Base-by-base conservation (phyloP, 2,888 invertebrate species). In the Pristionchus maxplancki region DNA sequence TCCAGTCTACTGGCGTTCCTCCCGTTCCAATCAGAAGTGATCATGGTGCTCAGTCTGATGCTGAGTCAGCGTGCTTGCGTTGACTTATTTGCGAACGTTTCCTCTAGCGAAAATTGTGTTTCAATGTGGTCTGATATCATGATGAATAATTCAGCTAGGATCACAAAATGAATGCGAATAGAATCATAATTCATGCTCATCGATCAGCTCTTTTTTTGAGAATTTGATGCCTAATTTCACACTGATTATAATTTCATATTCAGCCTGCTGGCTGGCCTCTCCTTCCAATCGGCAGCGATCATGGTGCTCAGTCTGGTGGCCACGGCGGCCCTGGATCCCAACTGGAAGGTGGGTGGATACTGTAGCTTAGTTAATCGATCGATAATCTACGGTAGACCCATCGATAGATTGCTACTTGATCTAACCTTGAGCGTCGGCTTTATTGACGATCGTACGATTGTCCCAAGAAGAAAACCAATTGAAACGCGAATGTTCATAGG, bases 241-340 rank as follows among this genome's bases (percentile, higher is more conserved):
- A 58, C 6, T 48, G 8, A 48, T n/a, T n/a, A 4, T 20, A 58
- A 15, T 83, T n/a, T n/a, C n/a, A n/a, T n/a, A n/a, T 84, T 1
- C 82, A 83, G 82, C 8, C 50, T 83, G 17, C 37, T 50, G 5
- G 50, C 44, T 31, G 82, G 82, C 28, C 53, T 83, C 11, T 48
- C 78, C n/a, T 28, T 78, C 44, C 78, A 71, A 48, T 78, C 78
- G 44, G 89, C 88, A 87, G 37, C 89, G 8, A 62, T 90, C 1
- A 89, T 90, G 1, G 87, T 90, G 15, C 87, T 94, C 13, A 91
- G 92, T 3, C 88, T 94, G 17, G 44, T 91, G 13, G 89, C 93
- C 24, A 90, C 91, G 0, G 91, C 91, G n/a, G 89, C 90, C 20
- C 90, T 92, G 13, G 94, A 94, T 83, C 94, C 94, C 3, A 92